Evolutionary conservation across 2,888 invertebrate species (phyloP).

Genomic region (Drosophila paramelanica): DNA sequence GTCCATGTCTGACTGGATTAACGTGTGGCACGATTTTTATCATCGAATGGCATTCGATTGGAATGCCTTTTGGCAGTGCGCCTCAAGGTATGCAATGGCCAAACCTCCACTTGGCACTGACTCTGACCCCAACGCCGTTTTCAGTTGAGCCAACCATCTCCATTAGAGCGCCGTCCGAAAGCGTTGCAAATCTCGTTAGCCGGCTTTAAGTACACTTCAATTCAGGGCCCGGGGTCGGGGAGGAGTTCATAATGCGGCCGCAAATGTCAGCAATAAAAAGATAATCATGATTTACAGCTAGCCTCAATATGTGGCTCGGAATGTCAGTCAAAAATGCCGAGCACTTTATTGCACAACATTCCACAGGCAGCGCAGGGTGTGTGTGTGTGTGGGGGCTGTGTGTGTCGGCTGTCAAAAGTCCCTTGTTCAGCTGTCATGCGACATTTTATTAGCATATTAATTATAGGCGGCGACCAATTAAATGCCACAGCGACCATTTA

Average conservation of each 20-base stretch:
- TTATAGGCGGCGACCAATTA: slow-evolving; percentile 55
- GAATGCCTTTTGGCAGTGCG: slow-evolving; percentile 64
- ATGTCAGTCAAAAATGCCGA: slow-evolving; percentile 55
- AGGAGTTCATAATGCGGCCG: slow-evolving; percentile 59
- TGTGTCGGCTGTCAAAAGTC: slow-evolving; percentile 44
- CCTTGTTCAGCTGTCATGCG: slow-evolving; percentile 61
- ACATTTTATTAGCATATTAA: slow-evolving; percentile 66
- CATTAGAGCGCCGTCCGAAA: slow-evolving; percentile 60
- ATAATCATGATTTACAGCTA: slow-evolving; percentile 72
- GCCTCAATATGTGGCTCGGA: slow-evolving; percentile 58
- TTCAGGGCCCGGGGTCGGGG: neutral
- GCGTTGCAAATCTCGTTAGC: slow-evolving; percentile 73
- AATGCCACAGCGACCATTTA: slow-evolving; percentile 27
- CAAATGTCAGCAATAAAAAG: slow-evolving; percentile 64
- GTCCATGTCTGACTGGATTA: slow-evolving; percentile 69
- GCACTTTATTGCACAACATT: slow-evolving; percentile 57
- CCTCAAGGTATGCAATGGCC: slow-evolving; percentile 56
- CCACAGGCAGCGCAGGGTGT: slow-evolving; percentile 9
- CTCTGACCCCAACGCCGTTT: too few species aligned
- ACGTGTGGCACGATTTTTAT: slow-evolving; percentile 80
- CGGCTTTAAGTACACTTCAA: slow-evolving; percentile 18
- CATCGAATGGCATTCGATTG: slow-evolving; percentile 73
- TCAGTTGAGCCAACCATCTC: slow-evolving; percentile 37
- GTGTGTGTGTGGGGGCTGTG: neutral
- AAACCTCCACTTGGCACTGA: slow-evolving; percentile 2